These are phyloP conservation scores for Stictonetta naevosa DNA, from an alignment of 2,113 vertebrate genomes.

Conservation along the genomic window DNA sequence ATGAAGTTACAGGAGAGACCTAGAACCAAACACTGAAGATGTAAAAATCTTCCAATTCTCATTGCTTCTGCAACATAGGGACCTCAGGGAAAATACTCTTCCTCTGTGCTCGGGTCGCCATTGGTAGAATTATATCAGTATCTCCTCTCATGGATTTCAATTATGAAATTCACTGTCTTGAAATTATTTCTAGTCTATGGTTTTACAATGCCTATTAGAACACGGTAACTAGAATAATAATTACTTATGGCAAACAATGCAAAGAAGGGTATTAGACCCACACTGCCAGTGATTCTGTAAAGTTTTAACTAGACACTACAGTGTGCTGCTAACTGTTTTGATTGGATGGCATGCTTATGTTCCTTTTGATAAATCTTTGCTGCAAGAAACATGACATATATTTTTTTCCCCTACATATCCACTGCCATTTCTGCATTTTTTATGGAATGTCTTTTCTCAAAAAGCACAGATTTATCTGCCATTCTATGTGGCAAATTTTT, in stretches of 20 bases:
- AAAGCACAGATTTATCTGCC: background rate
- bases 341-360: background rate
- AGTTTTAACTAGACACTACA: background rate
- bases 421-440: background rate
- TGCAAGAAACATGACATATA: accelerated
- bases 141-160: background rate
- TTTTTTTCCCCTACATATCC: background rate
- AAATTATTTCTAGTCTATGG: background rate
- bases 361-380: background rate
- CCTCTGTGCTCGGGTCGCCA: background rate
- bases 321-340: background rate
- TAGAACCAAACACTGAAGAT: background rate
- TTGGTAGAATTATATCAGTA: background rate
- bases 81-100: background rate
- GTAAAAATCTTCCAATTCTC: background rate
- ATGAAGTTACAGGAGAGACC: background rate
- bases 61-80: background rate
- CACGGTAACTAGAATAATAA: background rate
- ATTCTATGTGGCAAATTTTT: background rate
- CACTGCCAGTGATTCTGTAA: background rate
- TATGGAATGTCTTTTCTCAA: background rate
- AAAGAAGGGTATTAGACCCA: background rate
- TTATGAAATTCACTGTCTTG: background rate
- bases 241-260: background rate
- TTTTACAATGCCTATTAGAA: background rate